Evolutionary conservation across 2,113 vertebrate species (phyloP), one percentile per base, ranked within the genome.

Genomic region (Corythaixoides concolor): DNA sequence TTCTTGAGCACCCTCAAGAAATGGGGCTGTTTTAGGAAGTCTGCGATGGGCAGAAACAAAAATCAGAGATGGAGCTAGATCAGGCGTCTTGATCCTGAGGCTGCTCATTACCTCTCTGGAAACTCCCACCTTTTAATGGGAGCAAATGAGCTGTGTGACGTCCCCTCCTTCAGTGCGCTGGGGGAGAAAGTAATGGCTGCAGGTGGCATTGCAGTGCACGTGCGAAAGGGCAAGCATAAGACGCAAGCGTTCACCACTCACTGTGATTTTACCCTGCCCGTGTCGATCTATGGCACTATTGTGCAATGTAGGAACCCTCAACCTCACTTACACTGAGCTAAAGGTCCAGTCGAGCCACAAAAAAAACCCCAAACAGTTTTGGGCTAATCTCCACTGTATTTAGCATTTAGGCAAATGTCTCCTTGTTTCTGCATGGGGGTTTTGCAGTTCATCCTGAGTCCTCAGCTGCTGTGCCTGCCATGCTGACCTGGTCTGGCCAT

Each of bases 171-270:
- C 43, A 9, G 9, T 8, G 15, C 0, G 1, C 30, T 62, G 15
- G 15, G 53, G 52, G 45, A 47, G 22, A 55, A 72, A 49, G 33
- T 5, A 30, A 41, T 2, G 13, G 21, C 45, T 66, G 60, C n/a
- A 20, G 0, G 0, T 28, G 53, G 49, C n/a, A 18, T 26, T 33
- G 64, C 37, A 26, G 23, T 19, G 43, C 27, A 32, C 1, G 0
- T 10, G 27, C 30, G 19, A 37, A 69, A 35, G 1, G 2, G 28
- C 80, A 39, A 67, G 17, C 53, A 41, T 26, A 32, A 14, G 41
- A 12, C 0, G 3, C 30, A 58, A 43, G 5, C 0, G 3, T 35
- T 87, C 52, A 15, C 18, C 35, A 1, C 28, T 47, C 23, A 16
- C 24, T 1, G 1, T 24, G 37, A 52, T 52, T 43, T 62, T 23